Conservation (phyloP, 2,797 vertebrate species). For the Pseudochromis fuscus region DNA sequence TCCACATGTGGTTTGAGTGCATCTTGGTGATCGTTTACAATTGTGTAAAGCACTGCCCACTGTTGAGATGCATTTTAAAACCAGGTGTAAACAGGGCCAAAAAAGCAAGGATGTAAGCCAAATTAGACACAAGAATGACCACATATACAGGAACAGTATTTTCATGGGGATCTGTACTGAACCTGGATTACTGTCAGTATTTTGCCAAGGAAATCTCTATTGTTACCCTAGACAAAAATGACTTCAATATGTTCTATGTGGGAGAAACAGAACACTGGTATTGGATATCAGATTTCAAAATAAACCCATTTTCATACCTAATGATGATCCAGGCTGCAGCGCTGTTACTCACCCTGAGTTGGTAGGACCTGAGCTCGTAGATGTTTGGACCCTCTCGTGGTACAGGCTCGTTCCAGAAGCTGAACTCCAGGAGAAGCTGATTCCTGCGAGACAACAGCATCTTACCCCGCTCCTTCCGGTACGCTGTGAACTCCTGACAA, state of each 20-base stretch:
- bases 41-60: too few species aligned
- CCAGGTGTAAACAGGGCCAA: too few species aligned
- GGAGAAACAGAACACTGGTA: not conserved
- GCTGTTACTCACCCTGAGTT: conserved; percentile 90
- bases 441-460: conserved; percentile 96
- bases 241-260: too few species aligned
- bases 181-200: too few species aligned
- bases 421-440: conserved; percentile 95
- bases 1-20: too few species aligned
- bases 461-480: conserved; percentile 92
- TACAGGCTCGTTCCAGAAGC: conserved; percentile 96
- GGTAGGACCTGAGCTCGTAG: conserved; percentile 96
- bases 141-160: not conserved
- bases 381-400: conserved; percentile 94
- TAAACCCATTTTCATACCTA: not conserved
- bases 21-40: too few species aligned
- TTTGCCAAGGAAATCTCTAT: not conserved
- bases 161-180: too few species aligned
- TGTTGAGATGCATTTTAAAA: too few species aligned
- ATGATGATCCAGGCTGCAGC: not conserved
- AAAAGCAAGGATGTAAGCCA: not conserved
- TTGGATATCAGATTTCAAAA: not conserved
- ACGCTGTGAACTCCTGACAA: conserved; percentile 90
- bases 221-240: not conserved
- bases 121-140: not conserved